Evolutionary conservation across 2,797 vertebrate species (phyloP), one percentile per base, ranked within the genome.

Genomic region (Sylvilagus floridanus): DNA sequence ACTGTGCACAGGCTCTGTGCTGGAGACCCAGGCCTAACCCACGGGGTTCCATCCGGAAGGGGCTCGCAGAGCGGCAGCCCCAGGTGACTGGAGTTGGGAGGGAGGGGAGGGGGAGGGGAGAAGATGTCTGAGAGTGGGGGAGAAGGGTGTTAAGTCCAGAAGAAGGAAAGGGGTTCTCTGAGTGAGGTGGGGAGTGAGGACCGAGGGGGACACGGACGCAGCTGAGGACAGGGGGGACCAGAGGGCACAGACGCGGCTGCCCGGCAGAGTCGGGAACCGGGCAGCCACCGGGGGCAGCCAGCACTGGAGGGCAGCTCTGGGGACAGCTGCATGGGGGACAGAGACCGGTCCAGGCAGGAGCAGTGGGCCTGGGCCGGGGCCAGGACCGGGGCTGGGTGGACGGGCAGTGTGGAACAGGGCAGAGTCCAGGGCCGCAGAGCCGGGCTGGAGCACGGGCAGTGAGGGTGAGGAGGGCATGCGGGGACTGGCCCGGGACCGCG

Each of bases 231-330:
- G 35, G n/a, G 57, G 22, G 54, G 63, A 16, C 35, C 13, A n/a
- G 21, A 62, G 9, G 37, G 11, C 0, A 32, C 52, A 47, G 22
- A 17, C 17, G 69, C 50, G 0, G 4, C 3, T 0, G 9, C 66
- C 73, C 10, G 60, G 24, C 24, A 69, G 76, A 69, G 28, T 62
- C 21, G 47, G 12, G 4, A 28, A 26, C 77, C 5, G 65, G 82
- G 84, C 13, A 50, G 57, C 30, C 28, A 13, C 0, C 26, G 37
- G 42, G 28, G 21, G 54, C 60, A n/a, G n/a, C 37, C 54, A 57
- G 37, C 76, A 7, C 32, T 2, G 57, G 54, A 32, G 47, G 35
- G 2, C 69, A 42, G 65, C 69, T 87, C 63, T 17, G n/a, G 42
- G 28, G 35, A 69, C 37, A 71, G 30, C 50, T 11, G 1, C 28